Evolutionary conservation across 2,113 vertebrate species (phyloP), one percentile per base, ranked within the genome.

Genomic region (Tetrax tetrax): DNA sequence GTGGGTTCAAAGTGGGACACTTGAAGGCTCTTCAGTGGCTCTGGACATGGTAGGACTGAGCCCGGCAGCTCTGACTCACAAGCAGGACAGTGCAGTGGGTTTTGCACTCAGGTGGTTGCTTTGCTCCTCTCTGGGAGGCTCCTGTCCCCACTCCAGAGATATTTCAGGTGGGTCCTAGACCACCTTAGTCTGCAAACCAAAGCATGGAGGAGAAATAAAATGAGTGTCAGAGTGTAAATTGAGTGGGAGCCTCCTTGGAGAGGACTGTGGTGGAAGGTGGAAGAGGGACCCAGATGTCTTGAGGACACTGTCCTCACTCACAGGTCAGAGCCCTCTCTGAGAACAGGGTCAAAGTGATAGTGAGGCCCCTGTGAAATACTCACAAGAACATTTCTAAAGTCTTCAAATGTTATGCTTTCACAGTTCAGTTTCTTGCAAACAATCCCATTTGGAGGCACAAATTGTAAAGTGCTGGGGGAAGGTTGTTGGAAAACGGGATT

Each of bases 41-140:
- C 38, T 0, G 0, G 38, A 35, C 35, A 53, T 0, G 0, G 82
- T n/a, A 90, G 66, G 57, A 37, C 45, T 10, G 35, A 77, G n/a
- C 14, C 59, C 1, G 0, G 29, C 0, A 0, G 43, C 66, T 68
- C 57, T 64, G 57, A 51, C 57, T 23, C 33, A 35, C 59, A 22
- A 60, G 24, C 41, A 23, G 57, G 75, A 61, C 17, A 35, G 16
- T 35, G 45, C 25, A 47, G 51, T 28, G 57, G 37, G 27, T 14
- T 83, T 63, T 82, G 51, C 20, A 5, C 18, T 18, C 37, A 20
- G 48, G 27, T 0, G 2, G 29, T 15, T 57, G 43, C n/a, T 41
- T 77, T 66, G 37, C 5, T 76, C 19, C 33, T 37, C 35, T 61
- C 41, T 48, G 14, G 22, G 16, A 87, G 22, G 35, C 8, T 48